These are phyloP conservation scores for Sebastes minor DNA, from an alignment of 2,797 vertebrate species.

Conservation along the genomic window DNA sequence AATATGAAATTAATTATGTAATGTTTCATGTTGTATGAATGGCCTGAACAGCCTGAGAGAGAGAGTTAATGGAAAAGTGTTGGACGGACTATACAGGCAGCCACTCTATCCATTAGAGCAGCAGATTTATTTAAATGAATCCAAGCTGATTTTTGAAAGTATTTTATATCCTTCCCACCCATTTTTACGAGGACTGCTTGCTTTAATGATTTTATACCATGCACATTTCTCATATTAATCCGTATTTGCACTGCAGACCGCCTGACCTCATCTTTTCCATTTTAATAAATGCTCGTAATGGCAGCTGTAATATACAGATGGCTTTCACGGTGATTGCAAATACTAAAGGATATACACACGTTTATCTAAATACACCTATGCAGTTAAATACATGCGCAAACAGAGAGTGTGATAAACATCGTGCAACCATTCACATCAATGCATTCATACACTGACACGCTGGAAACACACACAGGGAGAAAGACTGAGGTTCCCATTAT, in stretches of 20 bases:
- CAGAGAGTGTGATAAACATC: not conserved
- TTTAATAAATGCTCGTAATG: not conserved
- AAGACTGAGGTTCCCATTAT: conserved; percentile 13
- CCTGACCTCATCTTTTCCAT: not conserved
- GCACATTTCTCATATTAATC: not conserved
- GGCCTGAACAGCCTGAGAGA: not conserved
- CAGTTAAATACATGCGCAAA: conserved; percentile 22
- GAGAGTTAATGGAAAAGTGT: not conserved
- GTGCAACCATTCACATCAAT: not conserved
- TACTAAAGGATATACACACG: not conserved
- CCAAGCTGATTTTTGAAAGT: not conserved
- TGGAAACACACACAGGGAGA: not conserved
- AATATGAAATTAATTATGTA: not conserved
- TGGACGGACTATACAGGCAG: not conserved
- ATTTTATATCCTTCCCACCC: not conserved
- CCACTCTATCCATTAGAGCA: not conserved
- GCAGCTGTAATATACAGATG: not conserved
- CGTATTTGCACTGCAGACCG: not conserved
- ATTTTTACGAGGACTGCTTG: not conserved
- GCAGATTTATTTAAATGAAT: not conserved
- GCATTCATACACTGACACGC: conserved; percentile 2
- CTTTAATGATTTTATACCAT: not conserved
- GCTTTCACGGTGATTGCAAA: not conserved
- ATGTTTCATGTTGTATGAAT: not conserved
- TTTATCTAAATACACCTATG: not conserved